Conservation (phyloP, 1,140 invertebrate genomes). For the Psilanteris sp. region DNA sequence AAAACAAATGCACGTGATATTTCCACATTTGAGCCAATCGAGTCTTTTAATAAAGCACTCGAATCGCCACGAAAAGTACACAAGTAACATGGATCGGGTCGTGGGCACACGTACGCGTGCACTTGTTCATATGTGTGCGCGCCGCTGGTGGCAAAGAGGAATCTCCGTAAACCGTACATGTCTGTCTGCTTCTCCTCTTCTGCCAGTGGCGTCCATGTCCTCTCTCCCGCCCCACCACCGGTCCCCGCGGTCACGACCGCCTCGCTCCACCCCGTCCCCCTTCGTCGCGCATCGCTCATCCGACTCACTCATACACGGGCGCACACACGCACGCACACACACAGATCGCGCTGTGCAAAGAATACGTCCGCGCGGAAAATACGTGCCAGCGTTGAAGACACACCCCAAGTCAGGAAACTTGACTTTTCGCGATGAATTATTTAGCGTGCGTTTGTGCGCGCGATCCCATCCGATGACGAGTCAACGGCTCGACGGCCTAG, state of each 20-base stretch:
- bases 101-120: conserved; percentile 25
- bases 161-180: conserved; percentile 66
- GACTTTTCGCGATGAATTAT: too few relatives aligned
- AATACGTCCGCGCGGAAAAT: conserved; percentile 21
- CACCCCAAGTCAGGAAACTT: not conserved
- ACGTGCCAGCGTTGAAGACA: not conserved
- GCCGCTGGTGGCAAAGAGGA: conserved; percentile 65
- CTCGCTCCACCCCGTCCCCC: conserved; percentile 62
- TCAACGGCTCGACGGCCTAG: too few relatives aligned
- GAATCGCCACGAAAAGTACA: conserved; percentile 22
- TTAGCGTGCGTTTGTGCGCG: too few relatives aligned
- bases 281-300: conserved; percentile 49
- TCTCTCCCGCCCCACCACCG: conserved; percentile 69
- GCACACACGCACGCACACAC: conserved; percentile 12
- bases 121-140: conserved; percentile 22
- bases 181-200: conserved; percentile 66
- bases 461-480: too few relatives aligned
- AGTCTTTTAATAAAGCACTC: conserved; percentile 27
- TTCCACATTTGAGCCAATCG: conserved; percentile 32
- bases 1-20: conserved; percentile 31
- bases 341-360: not conserved
- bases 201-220: conserved; percentile 42
- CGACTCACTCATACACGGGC: conserved; percentile 23
- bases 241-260: conserved; percentile 71
- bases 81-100: conserved; percentile 33